Evolutionary conservation across 2,113 vertebrate species (phyloP), one percentile per base, ranked within the genome.

Genomic region (Chroicocephalus ridibundus): DNA sequence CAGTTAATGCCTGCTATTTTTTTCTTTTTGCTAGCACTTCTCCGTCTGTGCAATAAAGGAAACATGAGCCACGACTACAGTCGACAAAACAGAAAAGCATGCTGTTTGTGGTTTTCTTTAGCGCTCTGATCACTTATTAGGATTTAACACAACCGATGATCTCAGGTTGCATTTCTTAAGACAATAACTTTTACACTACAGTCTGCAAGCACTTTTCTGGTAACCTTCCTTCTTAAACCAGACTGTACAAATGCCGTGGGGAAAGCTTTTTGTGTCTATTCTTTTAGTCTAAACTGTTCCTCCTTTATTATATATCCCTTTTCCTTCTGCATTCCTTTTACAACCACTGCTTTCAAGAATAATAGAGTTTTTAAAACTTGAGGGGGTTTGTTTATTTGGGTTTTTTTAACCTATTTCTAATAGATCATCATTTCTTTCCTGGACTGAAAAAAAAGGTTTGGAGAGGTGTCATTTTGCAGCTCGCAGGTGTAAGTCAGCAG

Each of bases 11-110:
- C 12, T 32, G 75, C 8, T 29, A 10, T 52, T 54, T 82, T 60
- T 93, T 90, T 94, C 40, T 55, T 84, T 79, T 92, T 70, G 18
- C 93, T 96, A 90, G 74, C 76, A 82, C 70, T 77, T 92, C 21
- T 52, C n/a, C 58, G 54, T 85, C 76, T 88, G 47, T 93, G 85
- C 95, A 96, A 89, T 86, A 95, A 84, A 89, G 58, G 29, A 91
- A 96, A 95, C 6, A 3, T n/a, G n/a, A 94, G 21, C 40, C 72
- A 55, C 46, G 15, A 95, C 36, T 55, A 18, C 47, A 87, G 86
- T 79, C 54, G 80, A 29, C 58, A 77, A 78, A 90, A 82, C 20
- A 95, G 71, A 94, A 95, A 70, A 27, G 11, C 44, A 29, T 51
- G 61, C 52, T 94, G 16, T 46, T 94, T 64, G 15, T 72, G 75